Conservation (phyloP, 2,113 vertebrate species). For the Leiothrix lutea region DNA sequence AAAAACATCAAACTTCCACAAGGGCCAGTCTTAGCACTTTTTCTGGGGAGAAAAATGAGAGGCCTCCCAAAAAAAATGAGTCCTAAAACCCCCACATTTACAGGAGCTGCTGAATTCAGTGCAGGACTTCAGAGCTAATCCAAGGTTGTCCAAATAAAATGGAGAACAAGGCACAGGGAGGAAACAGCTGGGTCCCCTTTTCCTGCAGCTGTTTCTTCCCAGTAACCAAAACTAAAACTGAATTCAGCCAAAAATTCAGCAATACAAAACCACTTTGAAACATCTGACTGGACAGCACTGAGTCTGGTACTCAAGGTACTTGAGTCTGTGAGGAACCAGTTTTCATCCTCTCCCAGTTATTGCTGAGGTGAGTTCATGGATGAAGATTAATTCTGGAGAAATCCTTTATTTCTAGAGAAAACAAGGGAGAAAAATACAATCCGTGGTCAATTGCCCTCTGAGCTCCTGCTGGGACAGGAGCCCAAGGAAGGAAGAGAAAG, state of each 20-base stretch:
- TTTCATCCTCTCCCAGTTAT: neutral
- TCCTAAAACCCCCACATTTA: neutral
- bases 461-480: neutral
- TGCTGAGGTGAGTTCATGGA: neutral
- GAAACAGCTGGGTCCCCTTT: neutral
- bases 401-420: neutral
- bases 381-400: neutral
- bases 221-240: neutral
- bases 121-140: neutral
- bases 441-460: neutral
- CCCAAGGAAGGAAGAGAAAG: neutral
- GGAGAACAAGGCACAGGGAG: neutral
- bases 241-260: neutral
- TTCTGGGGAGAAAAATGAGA: neutral
- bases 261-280: neutral
- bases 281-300: accelerated
- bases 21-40: neutral
- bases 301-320: neutral
- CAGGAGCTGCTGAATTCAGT: neutral
- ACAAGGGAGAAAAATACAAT: accelerated
- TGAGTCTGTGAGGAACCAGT: neutral
- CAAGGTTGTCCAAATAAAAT: neutral
- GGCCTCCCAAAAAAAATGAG: neutral
- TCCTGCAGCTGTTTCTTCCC: neutral
- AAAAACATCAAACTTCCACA: neutral